Evolutionary conservation across 1,140 invertebrate species (phyloP).

Genomic region (Ctenoplectra terminalis): DNA sequence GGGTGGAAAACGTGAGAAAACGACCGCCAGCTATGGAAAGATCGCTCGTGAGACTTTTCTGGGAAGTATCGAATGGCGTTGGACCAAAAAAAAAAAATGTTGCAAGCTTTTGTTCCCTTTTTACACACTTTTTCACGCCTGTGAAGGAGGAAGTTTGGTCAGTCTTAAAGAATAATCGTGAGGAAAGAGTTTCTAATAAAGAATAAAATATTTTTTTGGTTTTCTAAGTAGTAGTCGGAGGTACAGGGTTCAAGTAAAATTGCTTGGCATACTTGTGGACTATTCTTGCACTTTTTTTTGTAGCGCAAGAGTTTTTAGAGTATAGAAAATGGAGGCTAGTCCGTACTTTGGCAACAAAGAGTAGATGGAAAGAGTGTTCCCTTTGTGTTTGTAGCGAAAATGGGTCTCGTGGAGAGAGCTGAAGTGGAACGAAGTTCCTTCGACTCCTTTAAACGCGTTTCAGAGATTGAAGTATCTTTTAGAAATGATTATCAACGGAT

Average conservation of each 20-base stretch:
- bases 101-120: too few species aligned
- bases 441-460: not conserved
- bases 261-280: not conserved
- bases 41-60: not conserved
- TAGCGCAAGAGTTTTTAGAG: not conserved
- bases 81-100: not conserved
- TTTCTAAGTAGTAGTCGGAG: not conserved
- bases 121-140: too few species aligned
- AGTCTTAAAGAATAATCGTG: not conserved
- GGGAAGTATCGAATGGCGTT: not conserved
- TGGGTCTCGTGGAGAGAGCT: not conserved
- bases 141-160: not conserved
- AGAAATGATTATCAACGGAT: not conserved
- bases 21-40: not conserved
- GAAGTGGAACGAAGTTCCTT: not conserved
- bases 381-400: not conserved
- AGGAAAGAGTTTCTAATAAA: not conserved
- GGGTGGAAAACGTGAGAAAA: slow-evolving; percentile 52
- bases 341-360: not conserved
- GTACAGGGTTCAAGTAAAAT: not conserved
- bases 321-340: not conserved
- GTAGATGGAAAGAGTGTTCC: slow-evolving; percentile 17
- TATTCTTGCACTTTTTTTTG: not conserved
- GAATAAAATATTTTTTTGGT: not conserved
- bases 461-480: not conserved